Base-by-base conservation (phyloP, 2,888 invertebrate genomes). In the Agrotis puta region DNA sequence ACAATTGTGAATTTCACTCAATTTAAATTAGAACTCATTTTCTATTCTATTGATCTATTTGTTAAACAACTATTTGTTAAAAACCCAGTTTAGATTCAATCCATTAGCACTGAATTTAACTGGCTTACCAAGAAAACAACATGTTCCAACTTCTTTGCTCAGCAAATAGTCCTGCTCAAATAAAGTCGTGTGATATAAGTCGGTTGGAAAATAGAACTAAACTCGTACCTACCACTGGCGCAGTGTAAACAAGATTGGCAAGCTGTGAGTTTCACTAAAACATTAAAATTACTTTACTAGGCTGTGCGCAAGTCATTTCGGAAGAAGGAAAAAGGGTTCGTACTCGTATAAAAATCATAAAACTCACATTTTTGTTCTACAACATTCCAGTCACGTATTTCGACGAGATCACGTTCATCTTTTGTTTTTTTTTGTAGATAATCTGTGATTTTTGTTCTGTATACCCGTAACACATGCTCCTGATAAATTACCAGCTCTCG, bases 401-500 rank as follows among this genome's bases (percentile, higher is more conserved):
- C 81, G 72, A 70, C 79, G 81, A 88, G 90, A 91, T 92, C 92
- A 92, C 93, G 91, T 92, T 85, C 88, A 77, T 88, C 85, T 89
- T 89, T 90, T 92, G 89, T 91, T 91, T 91, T 90, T 83, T 20
- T 20, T 11, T 87, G 85, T 88, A 89, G 85, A 89, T 92, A 91
- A 92, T 94, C 91, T 91, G 85, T 88, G 87, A 89, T 89, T 91
- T 90, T 89, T 59, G 53, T 91, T 89, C 86, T 82, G 78, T 76
- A 73, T 63, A 71, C 83, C 73, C 85, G 90, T 87, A 91, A 91
- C 92, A 93, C 86, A 92, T 92, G 91, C 83, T 87, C 81, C 85
- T 94, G 93, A 94, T 92, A 92, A 93, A 95, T 94, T 87, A 92
- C 88, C 79, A 87, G 87, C 89, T 89, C 87, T 85, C 86, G 84